Percentiles rank a stretch among this genome's conserved stretches.
phyloP scores from a whole-genome alignment of 2,888 invertebrate genomes.

The Leucoma salicis region DNA sequence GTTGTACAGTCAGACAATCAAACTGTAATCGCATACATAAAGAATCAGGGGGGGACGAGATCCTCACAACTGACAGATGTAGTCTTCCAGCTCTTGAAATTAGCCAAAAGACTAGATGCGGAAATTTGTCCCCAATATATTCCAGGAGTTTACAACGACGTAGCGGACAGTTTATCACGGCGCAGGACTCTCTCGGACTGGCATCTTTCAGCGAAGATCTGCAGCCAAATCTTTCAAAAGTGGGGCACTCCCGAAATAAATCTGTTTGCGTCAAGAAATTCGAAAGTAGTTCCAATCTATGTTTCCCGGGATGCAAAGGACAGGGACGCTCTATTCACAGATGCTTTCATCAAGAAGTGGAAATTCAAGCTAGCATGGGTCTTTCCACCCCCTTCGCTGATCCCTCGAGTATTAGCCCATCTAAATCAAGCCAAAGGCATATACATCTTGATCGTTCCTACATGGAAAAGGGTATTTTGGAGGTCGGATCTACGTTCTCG shows the following conservation, averaged over 20 bases:
- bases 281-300: not conserved
- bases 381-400: too few species aligned
- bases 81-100: too few species aligned
- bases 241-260: conserved; percentile 2
- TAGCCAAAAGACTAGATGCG: conserved; percentile 2
- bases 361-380: too few species aligned
- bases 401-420: conserved; percentile 1
- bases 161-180: conserved; percentile 9
- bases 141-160: conserved; percentile 20
- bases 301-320: too few species aligned
- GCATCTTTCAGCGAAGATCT: conserved; percentile 12
- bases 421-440: conserved; percentile 4
- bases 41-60: too few species aligned
- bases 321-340: too few species aligned
- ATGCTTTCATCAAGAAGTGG: too few species aligned
- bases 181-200: conserved; percentile 16
- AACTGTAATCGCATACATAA: too few species aligned
- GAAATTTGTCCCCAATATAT: conserved; percentile 15
- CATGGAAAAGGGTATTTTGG: conserved; percentile 14
- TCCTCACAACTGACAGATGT: not conserved
- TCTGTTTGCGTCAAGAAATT: conserved; percentile 1
- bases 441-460: conserved; percentile 11
- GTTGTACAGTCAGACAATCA: too few species aligned
- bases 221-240: not conserved
- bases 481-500: not conserved